A percentile compares a stretch with the other conserved stretches of the same genome.
phyloP scores from a whole-genome alignment of 2,113 vertebrate species.

The Heterochromis multidens region DNA sequence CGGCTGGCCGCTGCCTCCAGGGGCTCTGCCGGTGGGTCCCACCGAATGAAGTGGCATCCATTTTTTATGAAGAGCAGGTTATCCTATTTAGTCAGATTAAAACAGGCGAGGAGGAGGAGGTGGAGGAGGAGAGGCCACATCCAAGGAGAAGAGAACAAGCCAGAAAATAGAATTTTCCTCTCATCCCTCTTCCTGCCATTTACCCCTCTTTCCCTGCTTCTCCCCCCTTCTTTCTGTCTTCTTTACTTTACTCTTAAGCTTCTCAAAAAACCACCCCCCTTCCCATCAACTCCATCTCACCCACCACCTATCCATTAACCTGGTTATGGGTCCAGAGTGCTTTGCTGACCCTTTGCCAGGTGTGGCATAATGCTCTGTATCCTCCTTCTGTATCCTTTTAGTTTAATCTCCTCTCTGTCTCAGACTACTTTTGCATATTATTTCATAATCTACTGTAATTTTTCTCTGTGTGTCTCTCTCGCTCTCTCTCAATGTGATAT shows the following conservation, averaged over 20 bases:
- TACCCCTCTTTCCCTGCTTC: background rate
- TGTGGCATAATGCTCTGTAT: background rate
- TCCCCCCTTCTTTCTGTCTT: background rate
- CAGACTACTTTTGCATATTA: background rate
- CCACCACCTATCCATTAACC: constrained; percentile 58
- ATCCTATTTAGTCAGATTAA: constrained; percentile 84
- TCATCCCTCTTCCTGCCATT: constrained; percentile 4
- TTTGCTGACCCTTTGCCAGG: constrained; percentile 60
- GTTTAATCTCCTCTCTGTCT: background rate
- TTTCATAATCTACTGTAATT: fast-evolving
- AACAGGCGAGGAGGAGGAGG: constrained; percentile 53
- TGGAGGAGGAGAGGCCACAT: constrained; percentile 15
- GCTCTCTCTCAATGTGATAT: background rate
- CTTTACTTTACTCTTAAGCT: constrained; percentile 45
- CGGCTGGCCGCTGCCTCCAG: constrained; percentile 39
- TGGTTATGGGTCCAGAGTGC: constrained; percentile 58
- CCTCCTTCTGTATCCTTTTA: background rate
- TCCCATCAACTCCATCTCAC: constrained; percentile 19
- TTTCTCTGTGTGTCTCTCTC: background rate
- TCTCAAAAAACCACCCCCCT: constrained; percentile 21
- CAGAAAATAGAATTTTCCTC: constrained; percentile 48
- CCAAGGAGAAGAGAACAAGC: constrained; percentile 49
- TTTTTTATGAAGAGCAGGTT: constrained; percentile 86
- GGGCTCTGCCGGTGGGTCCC: constrained; percentile 61
- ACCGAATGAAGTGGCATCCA: constrained; percentile 79